These are phyloP conservation scores for Apodemia hepburni DNA, from an alignment of 2,888 invertebrate species.

Conservation along the genomic window DNA sequence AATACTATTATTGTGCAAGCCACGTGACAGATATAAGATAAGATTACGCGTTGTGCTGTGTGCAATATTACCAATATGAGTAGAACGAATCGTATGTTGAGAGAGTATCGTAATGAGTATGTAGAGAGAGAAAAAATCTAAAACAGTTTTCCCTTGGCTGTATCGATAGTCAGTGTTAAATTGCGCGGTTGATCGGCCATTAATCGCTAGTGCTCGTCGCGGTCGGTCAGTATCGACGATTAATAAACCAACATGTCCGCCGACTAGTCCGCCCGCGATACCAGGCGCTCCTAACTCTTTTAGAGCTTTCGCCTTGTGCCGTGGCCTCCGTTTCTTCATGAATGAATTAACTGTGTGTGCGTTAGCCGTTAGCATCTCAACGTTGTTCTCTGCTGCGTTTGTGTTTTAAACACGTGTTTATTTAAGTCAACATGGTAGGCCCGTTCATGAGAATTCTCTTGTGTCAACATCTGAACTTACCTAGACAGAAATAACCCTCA, in stretches of 20 bases:
- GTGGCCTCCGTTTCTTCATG: conserved; percentile 39
- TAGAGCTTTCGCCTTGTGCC: conserved; percentile 61
- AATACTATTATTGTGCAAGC: too few relatives aligned
- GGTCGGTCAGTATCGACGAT: conserved; percentile 40
- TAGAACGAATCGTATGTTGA: too few relatives aligned
- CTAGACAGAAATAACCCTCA: conserved; percentile 65
- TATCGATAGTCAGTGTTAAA: neutral
- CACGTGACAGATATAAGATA: too few relatives aligned
- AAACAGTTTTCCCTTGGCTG: too few relatives aligned
- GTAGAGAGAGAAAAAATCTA: too few relatives aligned
- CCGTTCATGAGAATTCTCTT: conserved; percentile 76
- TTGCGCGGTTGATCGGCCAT: neutral
- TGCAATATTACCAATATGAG: too few relatives aligned
- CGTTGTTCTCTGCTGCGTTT: conserved; percentile 29
- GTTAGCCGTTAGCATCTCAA: conserved; percentile 38
- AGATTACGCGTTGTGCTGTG: too few relatives aligned
- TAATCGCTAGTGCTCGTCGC: conserved; percentile 20
- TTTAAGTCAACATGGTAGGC: conserved; percentile 65
- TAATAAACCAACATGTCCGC: conserved; percentile 65
- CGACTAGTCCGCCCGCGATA: conserved; percentile 56
- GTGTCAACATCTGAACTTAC: conserved; percentile 68
- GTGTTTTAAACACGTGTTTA: conserved; percentile 66
- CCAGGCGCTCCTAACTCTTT: conserved; percentile 59
- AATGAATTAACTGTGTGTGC: conserved; percentile 61
- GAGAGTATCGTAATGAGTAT: too few relatives aligned